Evolutionary conservation across 2,113 vertebrate genomes (phyloP).

Genomic region (Colossoma macropomum): DNA sequence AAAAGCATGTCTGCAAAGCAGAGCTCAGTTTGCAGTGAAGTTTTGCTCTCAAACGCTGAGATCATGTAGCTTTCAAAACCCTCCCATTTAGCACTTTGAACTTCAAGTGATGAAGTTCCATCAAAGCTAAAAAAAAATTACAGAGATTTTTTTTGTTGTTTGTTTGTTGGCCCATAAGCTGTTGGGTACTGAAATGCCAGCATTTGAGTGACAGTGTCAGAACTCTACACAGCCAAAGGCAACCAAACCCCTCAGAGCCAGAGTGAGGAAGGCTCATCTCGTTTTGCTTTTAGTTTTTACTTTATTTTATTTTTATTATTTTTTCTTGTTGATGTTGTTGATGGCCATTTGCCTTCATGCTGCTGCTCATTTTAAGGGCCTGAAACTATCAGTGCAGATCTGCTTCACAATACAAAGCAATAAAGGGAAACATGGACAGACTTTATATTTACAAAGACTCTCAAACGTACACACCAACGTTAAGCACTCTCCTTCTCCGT

Average conservation of each 20-base stretch:
- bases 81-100: slow-evolving; percentile 71
- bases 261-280: slow-evolving; percentile 50
- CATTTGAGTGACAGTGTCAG: slow-evolving; percentile 54
- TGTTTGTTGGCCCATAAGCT: slow-evolving; percentile 51
- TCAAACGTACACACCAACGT: slow-evolving; percentile 15
- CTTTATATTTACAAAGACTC: slow-evolving; percentile 5
- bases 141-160: slow-evolving; percentile 28
- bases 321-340: slow-evolving; percentile 25
- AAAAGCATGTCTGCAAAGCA: slow-evolving; percentile 43
- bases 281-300: slow-evolving; percentile 24
- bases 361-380: slow-evolving; percentile 59
- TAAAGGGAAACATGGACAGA: slow-evolving; percentile 57
- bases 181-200: slow-evolving; percentile 60
- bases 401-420: slow-evolving; percentile 55
- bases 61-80: slow-evolving; percentile 51
- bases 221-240: slow-evolving; percentile 63
- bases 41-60: slow-evolving; percentile 44
- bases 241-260: slow-evolving; percentile 59
- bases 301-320: slow-evolving; percentile 31
- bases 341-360: slow-evolving; percentile 57
- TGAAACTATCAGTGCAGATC: slow-evolving; percentile 50
- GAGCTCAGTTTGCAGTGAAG: slow-evolving; percentile 60
- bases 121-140: slow-evolving; percentile 52
- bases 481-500: not conserved
- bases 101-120: slow-evolving; percentile 56